Percentiles rank a stretch among this genome's conserved stretches.
These are phyloP conservation scores for Colius striatus DNA, from an alignment of 2,113 vertebrate species.

Conservation along the genomic window DNA sequence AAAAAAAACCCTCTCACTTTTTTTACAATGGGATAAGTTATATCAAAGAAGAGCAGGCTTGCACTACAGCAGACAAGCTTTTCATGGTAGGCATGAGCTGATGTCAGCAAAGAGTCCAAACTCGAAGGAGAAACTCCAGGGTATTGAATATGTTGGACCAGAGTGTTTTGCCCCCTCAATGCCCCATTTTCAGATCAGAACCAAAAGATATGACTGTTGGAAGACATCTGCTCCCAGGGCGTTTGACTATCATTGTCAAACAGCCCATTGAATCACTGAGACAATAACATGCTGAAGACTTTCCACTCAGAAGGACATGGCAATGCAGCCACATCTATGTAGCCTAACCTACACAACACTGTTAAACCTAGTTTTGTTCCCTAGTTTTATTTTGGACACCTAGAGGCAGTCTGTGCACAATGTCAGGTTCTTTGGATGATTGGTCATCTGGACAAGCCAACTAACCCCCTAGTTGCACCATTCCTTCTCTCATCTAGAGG, in stretches of 20 bases:
- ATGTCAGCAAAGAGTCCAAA: background rate
- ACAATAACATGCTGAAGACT: fast-evolving
- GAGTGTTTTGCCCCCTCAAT: background rate
- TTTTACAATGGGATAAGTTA: background rate
- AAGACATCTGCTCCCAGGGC: background rate
- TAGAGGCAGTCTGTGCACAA: background rate
- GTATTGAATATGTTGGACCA: background rate
- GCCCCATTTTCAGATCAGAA: background rate
- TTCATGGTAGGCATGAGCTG: background rate
- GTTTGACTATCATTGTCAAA: background rate
- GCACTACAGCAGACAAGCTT: background rate
- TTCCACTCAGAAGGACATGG: fast-evolving
- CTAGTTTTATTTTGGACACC: background rate
- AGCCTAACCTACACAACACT: background rate
- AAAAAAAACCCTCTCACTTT: background rate
- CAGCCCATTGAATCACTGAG: background rate
- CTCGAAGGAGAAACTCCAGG: background rate
- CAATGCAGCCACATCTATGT: background rate
- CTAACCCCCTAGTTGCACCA: background rate
- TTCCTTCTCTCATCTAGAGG: background rate
- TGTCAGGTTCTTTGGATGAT: background rate
- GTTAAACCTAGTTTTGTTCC: background rate
- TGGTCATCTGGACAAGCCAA: background rate
- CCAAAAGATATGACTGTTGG: background rate
- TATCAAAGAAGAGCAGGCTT: background rate